phyloP scores from a whole-genome alignment of 2,113 vertebrate species.

The Paratilapia polleni region DNA sequence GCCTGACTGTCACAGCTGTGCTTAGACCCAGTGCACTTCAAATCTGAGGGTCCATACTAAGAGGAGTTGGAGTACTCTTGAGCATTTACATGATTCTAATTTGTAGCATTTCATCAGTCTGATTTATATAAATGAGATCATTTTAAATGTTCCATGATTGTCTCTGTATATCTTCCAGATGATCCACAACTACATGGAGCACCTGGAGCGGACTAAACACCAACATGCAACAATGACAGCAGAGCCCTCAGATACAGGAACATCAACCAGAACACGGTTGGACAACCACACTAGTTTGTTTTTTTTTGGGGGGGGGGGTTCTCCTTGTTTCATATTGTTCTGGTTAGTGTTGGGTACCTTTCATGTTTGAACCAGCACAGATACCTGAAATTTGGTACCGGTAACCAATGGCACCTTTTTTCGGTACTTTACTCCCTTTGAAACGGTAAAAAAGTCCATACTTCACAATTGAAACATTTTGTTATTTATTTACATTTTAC shows the following conservation, averaged over 20 bases:
- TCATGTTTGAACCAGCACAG: neutral
- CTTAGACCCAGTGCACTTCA: neutral
- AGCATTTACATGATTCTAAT: too few relatives aligned
- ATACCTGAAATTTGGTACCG: neutral
- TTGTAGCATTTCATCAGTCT: neutral
- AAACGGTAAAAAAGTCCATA: too few relatives aligned
- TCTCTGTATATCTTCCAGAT: conserved; percentile 79
- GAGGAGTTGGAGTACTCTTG: too few relatives aligned
- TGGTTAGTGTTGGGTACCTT: neutral
- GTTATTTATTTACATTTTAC: too few relatives aligned
- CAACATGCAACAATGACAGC: conserved; percentile 83
- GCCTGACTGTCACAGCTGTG: conserved; percentile 23
- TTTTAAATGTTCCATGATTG: neutral
- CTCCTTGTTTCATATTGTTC: neutral
- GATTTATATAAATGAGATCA: neutral
- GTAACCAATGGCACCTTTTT: too few relatives aligned
- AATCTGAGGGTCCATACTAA: too few relatives aligned
- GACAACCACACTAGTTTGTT: conserved; percentile 11
- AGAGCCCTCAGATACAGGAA: conserved; percentile 85
- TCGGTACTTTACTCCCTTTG: too few relatives aligned
- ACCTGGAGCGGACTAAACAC: conserved; percentile 95
- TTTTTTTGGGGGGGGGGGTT: too few relatives aligned
- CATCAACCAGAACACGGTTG: conserved; percentile 88
- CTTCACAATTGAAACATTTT: too few relatives aligned
- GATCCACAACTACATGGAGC: conserved; percentile 99